Conservation (phyloP, 2,888 invertebrate genomes). For the Lepeophtheirus nordmannii region DNA sequence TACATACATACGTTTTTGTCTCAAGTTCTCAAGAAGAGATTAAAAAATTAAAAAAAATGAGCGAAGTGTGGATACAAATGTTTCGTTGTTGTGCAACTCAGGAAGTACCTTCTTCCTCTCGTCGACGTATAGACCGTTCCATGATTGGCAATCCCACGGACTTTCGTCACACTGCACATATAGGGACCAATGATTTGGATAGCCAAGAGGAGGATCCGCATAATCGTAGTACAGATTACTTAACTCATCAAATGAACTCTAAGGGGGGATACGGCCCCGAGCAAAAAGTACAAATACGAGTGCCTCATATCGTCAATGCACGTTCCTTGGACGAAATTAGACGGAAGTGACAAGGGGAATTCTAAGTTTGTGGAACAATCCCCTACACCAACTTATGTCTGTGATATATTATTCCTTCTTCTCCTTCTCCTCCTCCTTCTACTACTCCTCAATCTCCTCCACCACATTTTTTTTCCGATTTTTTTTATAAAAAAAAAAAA, state of each 20-base stretch:
- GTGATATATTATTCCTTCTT: too few relatives aligned
- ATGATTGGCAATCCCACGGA: conserved; percentile 93
- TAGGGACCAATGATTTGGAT: conserved; percentile 76
- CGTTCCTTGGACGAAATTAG: conserved; percentile 6
- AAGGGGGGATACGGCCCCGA: conserved; percentile 76
- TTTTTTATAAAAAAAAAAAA: too few relatives aligned
- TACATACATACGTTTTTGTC: too few relatives aligned
- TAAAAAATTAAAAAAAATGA: neutral
- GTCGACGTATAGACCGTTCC: conserved; percentile 48
- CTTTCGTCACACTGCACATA: conserved; percentile 83
- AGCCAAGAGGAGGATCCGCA: conserved; percentile 40
- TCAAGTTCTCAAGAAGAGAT: too few relatives aligned
- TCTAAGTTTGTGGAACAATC: too few relatives aligned
- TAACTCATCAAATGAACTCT: conserved; percentile 87
- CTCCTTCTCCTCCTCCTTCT: too few relatives aligned
- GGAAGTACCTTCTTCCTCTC: conserved; percentile 23
- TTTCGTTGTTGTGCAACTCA: conserved; percentile 31
- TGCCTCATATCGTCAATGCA: conserved; percentile 5
- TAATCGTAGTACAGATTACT: conserved; percentile 61
- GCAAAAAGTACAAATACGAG: neutral
- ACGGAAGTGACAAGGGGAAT: neutral
- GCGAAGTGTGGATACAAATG: conserved; percentile 31
- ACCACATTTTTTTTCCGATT: too few relatives aligned
- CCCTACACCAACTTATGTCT: too few relatives aligned
- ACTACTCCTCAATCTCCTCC: too few relatives aligned